Evolutionary conservation across 1,140 invertebrate species (phyloP).

Genomic region (Drosophila nikananu): DNA sequence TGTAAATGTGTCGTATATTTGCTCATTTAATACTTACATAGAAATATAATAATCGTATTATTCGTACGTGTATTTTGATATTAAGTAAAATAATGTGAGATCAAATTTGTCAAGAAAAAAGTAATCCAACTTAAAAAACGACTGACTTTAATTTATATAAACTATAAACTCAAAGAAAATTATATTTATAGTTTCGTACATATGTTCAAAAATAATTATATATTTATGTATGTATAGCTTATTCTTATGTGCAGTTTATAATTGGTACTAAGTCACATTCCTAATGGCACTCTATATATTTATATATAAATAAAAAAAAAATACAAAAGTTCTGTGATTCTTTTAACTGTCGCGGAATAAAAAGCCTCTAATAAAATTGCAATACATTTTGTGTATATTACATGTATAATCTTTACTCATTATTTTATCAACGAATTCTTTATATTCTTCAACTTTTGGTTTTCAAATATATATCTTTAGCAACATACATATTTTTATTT

Average conservation of each 20-base stretch:
- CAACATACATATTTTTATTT: background rate
- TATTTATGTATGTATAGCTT: slow-evolving; percentile 14
- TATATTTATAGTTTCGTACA: slow-evolving; percentile 28
- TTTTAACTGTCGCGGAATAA: slow-evolving; percentile 1
- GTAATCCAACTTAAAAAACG: slow-evolving; percentile 64
- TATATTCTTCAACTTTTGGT: no score
- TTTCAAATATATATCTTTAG: background rate
- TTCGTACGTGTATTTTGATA: slow-evolving; percentile 53
- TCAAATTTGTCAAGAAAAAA: slow-evolving; percentile 46
- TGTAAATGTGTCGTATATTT: slow-evolving; percentile 51
- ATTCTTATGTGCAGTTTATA: slow-evolving; percentile 22
- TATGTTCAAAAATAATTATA: slow-evolving; percentile 11
- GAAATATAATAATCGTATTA: slow-evolving; percentile 34
- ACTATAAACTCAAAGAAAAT: slow-evolving; percentile 40
- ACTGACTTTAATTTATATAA: slow-evolving; percentile 70
- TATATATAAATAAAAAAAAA: background rate
- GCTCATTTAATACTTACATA: slow-evolving; percentile 44
- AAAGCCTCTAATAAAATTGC: slow-evolving; percentile 22
- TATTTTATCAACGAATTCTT: background rate
- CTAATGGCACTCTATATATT: slow-evolving; percentile 3
- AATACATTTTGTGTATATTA: slow-evolving; percentile 32
- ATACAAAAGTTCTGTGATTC: slow-evolving; percentile 14
- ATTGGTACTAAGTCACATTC: slow-evolving; percentile 39
- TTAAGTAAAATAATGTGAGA: slow-evolving; percentile 47
- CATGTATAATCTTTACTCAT: background rate